These are phyloP conservation scores for Maniola jurtina DNA, from an alignment of 1,140 invertebrate genomes.

Conservation along the genomic window DNA sequence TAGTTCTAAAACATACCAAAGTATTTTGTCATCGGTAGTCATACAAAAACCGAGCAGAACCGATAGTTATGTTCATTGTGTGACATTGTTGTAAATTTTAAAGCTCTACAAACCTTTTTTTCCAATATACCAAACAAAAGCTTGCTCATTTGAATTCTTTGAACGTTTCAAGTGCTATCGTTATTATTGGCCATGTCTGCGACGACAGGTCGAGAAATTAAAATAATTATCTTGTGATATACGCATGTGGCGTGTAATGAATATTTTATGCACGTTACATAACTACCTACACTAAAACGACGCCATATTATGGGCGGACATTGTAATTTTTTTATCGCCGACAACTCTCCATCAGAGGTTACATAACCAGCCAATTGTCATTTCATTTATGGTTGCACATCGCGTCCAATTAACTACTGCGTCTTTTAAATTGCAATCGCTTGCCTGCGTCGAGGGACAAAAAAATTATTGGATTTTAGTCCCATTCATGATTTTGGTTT, in stretches of 20 bases:
- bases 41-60: conserved; percentile 30
- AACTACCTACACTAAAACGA: conserved; percentile 27
- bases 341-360: conserved; percentile 27
- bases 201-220: conserved; percentile 69
- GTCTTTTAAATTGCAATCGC: conserved; percentile 33
- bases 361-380: conserved; percentile 30
- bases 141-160: conserved; percentile 63
- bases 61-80: conserved; percentile 15
- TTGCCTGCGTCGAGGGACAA: conserved; percentile 21
- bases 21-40: neutral
- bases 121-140: conserved; percentile 36
- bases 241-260: conserved; percentile 53
- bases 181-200: conserved; percentile 68
- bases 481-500: conserved; percentile 29
- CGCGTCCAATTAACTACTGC: conserved; percentile 31
- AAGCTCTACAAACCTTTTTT: conserved; percentile 29
- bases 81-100: conserved; percentile 33
- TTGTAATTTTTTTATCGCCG: conserved; percentile 27
- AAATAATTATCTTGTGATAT: conserved; percentile 74
- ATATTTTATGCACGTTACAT: conserved; percentile 42
- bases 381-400: conserved; percentile 32
- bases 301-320: conserved; percentile 14
- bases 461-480: conserved; percentile 31
- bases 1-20: too few species aligned
- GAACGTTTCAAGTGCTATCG: conserved; percentile 52